A percentile compares a stretch with the other conserved stretches of the same genome.
Evolutionary conservation across 1,140 invertebrate species (phyloP).

Genomic region (Aporrectodea caliginosa): DNA sequence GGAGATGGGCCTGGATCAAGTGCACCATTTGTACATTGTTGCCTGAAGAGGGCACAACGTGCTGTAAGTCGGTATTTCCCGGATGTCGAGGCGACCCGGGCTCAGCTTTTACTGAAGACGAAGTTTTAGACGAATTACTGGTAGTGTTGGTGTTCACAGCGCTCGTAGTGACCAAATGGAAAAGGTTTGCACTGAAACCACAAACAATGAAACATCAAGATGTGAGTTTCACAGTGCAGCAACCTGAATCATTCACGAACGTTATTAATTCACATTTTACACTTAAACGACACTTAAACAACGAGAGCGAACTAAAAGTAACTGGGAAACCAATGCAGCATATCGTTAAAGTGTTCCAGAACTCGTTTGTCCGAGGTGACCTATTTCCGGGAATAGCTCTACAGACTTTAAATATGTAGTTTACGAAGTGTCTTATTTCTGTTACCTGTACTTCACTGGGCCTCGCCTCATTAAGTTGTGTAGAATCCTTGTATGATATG

Average conservation of each 20-base stretch:
- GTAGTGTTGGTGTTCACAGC: neutral
- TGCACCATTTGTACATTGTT: neutral
- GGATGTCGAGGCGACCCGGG: no score
- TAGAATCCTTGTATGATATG: no score
- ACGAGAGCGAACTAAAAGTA: neutral
- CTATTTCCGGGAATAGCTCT: no score
- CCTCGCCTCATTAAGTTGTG: no score
- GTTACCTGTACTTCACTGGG: no score
- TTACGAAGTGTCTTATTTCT: no score
- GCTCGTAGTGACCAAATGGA: neutral
- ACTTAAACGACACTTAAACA: neutral
- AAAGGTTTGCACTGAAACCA: neutral
- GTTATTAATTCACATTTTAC: neutral
- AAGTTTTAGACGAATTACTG: neutral
- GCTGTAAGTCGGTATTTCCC: neutral
- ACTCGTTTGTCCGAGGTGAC: no score
- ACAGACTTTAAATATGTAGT: no score
- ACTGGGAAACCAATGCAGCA: no score
- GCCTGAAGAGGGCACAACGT: neutral
- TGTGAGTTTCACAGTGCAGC: neutral
- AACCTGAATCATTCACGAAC: neutral
- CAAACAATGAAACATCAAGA: neutral
- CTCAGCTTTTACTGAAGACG: neutral
- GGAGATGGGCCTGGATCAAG: neutral
- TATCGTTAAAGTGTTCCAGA: no score